Base-by-base conservation (phyloP, 2,797 vertebrate genomes). In the Smutsia temminckii region DNA sequence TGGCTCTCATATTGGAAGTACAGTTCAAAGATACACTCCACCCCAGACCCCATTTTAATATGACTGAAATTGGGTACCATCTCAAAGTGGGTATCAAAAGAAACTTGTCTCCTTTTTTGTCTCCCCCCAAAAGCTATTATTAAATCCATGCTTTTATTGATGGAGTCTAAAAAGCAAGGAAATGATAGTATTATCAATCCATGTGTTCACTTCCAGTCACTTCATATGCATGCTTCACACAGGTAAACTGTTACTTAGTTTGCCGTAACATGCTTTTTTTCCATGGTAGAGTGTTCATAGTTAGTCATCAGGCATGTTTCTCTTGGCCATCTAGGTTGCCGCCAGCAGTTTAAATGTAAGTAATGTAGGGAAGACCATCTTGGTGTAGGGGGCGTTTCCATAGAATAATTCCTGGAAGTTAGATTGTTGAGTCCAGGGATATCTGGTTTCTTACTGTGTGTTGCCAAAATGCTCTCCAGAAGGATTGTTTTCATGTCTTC, bases 281-380 rank as follows among this genome's bases (percentile, higher is more conserved):
- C 63, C 29, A 68, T 80, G 71, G 61, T n/a, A 8, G 29, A 55
- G 29, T 59, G 27, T 87, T 90, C 21, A 8, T 85, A 42, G 66
- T 89, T 94, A 90, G 57, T 78, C 42, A 72, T 87, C 57, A 57
- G 21, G 37, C 32, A 21, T 78, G 10, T 88, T 93, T 95, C 79
- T 94, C 18, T 93, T 92, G 57, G 27, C 12, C 34, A 16, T 59
- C 85, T 74, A 61, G 7, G 14, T 85, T 85, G 46, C 53, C 51
- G 81, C 59, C 85, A 74, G 2, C 16, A 74, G 77, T 91, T 29
- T 46, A 59, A 72, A 42, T 85, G 18, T 71, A 90, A 72, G 46
- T 77, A 72, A 81, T 61, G 32, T 64, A 20, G 9, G 51, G n/a
- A 53, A 64, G 49, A 64, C 21, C 40, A 12, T 66, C 5, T n/a